Base-by-base conservation (phyloP, 1,140 invertebrate species). In the Coptotermes formosanus region DNA sequence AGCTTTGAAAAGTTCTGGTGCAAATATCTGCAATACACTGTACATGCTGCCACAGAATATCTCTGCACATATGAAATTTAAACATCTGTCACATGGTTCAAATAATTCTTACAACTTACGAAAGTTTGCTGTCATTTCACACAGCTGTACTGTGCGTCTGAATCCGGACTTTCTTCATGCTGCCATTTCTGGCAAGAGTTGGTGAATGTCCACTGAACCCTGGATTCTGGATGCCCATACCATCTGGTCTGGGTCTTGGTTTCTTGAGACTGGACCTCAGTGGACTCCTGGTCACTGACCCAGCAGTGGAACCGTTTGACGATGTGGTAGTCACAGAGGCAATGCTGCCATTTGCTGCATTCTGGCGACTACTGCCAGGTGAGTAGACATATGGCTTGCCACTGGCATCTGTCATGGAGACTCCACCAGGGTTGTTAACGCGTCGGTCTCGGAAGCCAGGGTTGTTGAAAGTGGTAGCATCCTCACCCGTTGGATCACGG, bases 71-170 rank as follows among this genome's bases (percentile, higher is more conserved):
- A 21, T 64, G 59, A 64, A 64, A 19, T 21, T 64, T 16, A 75
- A 75, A 19, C 3, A 25, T 30, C 11, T 7, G 14, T 19, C 19
- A 55, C 19, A 12, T 55, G 2, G 30, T n/a, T 25, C 25, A 64
- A 4, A 64, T 75, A 25, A 11, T 2, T n/a, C 25, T 75, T 30
- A 75, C n/a, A 30, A 75, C 7, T 75, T 75, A 8, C 21, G 2
- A n/a, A 64, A 48, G 48, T 86, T 3, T 14, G 32, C 38, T 16
- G 8, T 7, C 9, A 55, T 21, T 23, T 88, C 85, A 96, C 69
- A 97, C 96, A 89, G 97, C 96, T 4, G 96, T 97, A 87, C 96
- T 96, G 88, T 96, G 95, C 25, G 96, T 97, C 90, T 97, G 96
- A 91, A 97, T 97, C 43, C 96, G 93, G 23, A 97, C 96, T 92